A percentile compares a stretch with the other conserved stretches of the same genome.
Conservation (phyloP, 2,113 vertebrate species). For the Narcine bancroftii region DNA sequence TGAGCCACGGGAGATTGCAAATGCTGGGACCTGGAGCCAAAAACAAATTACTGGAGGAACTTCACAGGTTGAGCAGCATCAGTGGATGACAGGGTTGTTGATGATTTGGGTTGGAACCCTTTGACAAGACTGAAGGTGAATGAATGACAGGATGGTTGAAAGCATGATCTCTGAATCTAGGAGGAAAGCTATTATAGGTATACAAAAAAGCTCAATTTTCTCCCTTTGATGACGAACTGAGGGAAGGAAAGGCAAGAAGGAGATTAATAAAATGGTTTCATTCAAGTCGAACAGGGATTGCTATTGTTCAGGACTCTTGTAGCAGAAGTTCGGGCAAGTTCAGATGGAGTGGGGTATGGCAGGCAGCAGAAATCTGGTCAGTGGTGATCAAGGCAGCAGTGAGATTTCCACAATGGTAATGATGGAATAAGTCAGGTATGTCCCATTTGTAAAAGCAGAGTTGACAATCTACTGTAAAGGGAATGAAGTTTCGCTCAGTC, state of each 20-base stretch:
- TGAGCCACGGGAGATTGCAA: too few species aligned
- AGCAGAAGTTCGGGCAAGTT: neutral
- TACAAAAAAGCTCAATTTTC: neutral
- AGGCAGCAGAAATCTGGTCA: neutral
- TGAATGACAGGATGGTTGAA: too few species aligned
- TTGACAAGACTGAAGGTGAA: too few species aligned
- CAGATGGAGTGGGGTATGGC: neutral
- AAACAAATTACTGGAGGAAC: too few species aligned
- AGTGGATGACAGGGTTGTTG: too few species aligned
- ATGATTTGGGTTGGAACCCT: too few species aligned
- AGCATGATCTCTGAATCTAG: too few species aligned
- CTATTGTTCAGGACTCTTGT: neutral
- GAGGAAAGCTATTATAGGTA: too few species aligned
- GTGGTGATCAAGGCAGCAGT: neutral
- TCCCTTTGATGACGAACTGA: neutral
- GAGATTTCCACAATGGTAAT: neutral
- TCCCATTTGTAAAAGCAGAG: neutral
- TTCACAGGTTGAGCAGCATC: too few species aligned
- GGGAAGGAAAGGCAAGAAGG: neutral
- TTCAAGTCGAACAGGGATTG: neutral
- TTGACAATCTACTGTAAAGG: neutral
- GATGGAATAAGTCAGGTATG: neutral
- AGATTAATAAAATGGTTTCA: neutral
- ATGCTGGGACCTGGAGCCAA: too few species aligned
- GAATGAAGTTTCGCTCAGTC: neutral